phyloP scores from a whole-genome alignment of 1,140 invertebrate genomes.

The Atta colombica region DNA sequence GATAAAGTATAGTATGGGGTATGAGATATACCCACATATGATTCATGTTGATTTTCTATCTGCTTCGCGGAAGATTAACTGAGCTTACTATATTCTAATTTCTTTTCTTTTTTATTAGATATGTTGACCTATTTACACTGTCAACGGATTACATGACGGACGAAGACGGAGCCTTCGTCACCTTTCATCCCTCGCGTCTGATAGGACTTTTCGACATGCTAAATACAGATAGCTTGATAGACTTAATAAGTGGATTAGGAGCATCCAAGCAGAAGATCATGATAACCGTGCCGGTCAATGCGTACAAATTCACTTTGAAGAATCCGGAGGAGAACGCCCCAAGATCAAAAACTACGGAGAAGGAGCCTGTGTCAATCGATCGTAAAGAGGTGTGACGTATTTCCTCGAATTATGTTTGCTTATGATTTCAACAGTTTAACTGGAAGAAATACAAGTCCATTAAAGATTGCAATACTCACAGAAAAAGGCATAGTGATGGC shows the following conservation, averaged over 20 bases:
- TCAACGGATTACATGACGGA: conserved; percentile 90
- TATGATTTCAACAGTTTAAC: not conserved
- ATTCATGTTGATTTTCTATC: too few species aligned
- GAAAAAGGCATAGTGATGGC: too few species aligned
- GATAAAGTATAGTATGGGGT: too few species aligned
- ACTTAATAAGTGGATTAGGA: conserved; percentile 91
- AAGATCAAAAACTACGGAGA: conserved; percentile 88
- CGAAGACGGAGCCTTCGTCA: conserved; percentile 87
- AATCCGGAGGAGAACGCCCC: conserved; percentile 90
- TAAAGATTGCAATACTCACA: not conserved
- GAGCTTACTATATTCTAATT: too few species aligned
- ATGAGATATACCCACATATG: too few species aligned
- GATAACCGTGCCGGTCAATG: conserved; percentile 90
- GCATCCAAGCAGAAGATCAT: conserved; percentile 90
- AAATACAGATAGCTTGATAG: conserved; percentile 92
- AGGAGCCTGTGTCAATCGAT: conserved; percentile 87
- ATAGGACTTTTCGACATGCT: conserved; percentile 93
- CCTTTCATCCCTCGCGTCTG: conserved; percentile 92
- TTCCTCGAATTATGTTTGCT: not conserved
- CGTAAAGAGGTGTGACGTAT: conserved; percentile 87
- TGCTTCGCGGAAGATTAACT: too few species aligned
- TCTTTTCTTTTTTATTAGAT: conserved; percentile 77
- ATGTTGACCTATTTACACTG: conserved; percentile 90
- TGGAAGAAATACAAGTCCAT: not conserved
- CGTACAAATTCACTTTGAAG: conserved; percentile 89